phyloP scores from a whole-genome alignment of 2,888 invertebrate genomes.

The Morpho deidamia region DNA sequence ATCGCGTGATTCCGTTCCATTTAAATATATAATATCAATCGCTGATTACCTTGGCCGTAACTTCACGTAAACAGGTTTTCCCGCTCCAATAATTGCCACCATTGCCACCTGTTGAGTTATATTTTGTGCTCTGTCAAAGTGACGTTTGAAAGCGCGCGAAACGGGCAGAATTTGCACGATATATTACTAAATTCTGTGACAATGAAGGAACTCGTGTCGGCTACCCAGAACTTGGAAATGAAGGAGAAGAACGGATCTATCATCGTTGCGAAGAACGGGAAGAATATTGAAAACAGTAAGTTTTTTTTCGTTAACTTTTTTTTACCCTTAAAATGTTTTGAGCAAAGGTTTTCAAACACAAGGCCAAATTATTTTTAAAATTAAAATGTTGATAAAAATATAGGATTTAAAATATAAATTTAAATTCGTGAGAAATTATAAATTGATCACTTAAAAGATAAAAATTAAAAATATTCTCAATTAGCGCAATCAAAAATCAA shows the following conservation, averaged over 20 bases:
- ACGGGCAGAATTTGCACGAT: slow-evolving; percentile 21
- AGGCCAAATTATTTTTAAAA: too few species aligned
- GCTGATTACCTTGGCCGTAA: slow-evolving; percentile 57
- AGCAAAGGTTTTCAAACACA: too few species aligned
- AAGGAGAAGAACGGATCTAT: slow-evolving; percentile 52
- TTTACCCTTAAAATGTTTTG: not conserved
- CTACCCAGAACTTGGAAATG: slow-evolving; percentile 45
- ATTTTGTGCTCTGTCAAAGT: slow-evolving; percentile 52
- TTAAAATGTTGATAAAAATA: too few species aligned
- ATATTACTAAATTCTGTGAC: slow-evolving; percentile 27
- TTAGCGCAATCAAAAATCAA: too few species aligned
- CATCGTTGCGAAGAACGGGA: slow-evolving; percentile 54
- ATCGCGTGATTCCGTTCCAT: slow-evolving; percentile 10
- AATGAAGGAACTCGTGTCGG: slow-evolving; percentile 66
- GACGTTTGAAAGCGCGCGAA: slow-evolving; percentile 67
- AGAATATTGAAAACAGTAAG: slow-evolving; percentile 55
- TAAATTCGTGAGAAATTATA: too few species aligned
- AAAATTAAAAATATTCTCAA: too few species aligned
- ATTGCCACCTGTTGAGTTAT: slow-evolving; percentile 40
- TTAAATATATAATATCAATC: slow-evolving; percentile 23
- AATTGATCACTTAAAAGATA: too few species aligned
- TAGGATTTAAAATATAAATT: too few species aligned
- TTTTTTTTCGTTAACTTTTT: slow-evolving; percentile 21
- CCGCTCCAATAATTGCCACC: slow-evolving; percentile 43
- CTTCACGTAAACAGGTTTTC: slow-evolving; percentile 33